Evolutionary conservation across 37 sponge, comb jelly and placozoan genomes (phyloP).

Genomic region (Eunapius fragilis): DNA sequence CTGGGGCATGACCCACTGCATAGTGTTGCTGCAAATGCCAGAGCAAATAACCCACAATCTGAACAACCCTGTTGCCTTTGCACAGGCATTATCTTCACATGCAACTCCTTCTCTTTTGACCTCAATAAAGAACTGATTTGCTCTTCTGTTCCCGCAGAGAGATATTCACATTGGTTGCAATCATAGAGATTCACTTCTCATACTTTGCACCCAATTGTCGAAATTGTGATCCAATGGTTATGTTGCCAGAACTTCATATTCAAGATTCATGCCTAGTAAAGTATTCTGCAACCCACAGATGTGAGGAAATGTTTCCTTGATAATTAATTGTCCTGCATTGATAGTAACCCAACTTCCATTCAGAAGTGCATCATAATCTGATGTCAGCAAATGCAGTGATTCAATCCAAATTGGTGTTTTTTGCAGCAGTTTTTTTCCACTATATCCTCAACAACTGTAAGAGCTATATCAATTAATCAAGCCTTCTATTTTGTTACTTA

Average conservation of each 20-base stretch:
- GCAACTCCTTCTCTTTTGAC: neutral
- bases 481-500: too few species aligned
- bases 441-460: too few species aligned
- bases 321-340: too few species aligned
- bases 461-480: too few species aligned
- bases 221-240: conserved; percentile 40
- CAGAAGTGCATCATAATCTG: too few species aligned
- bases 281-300: too few species aligned
- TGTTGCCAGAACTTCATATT: neutral
- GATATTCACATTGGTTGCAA: conserved; percentile 14
- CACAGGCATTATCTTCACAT: neutral
- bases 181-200: conserved; percentile 51
- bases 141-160: conserved; percentile 8
- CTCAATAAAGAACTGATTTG: conserved; percentile 26
- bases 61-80: conserved; percentile 40
- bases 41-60: conserved; percentile 67
- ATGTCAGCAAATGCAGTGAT: too few species aligned
- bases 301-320: too few species aligned
- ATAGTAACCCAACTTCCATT: too few species aligned
- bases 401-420: too few species aligned
- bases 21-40: conserved; percentile 42
- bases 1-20: conserved; percentile 13
- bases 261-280: too few species aligned
- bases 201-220: conserved; percentile 17
- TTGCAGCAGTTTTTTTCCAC: too few species aligned